Evolutionary conservation across 2,888 invertebrate genomes (phyloP).

Genomic region (Drosophila anceps): DNA sequence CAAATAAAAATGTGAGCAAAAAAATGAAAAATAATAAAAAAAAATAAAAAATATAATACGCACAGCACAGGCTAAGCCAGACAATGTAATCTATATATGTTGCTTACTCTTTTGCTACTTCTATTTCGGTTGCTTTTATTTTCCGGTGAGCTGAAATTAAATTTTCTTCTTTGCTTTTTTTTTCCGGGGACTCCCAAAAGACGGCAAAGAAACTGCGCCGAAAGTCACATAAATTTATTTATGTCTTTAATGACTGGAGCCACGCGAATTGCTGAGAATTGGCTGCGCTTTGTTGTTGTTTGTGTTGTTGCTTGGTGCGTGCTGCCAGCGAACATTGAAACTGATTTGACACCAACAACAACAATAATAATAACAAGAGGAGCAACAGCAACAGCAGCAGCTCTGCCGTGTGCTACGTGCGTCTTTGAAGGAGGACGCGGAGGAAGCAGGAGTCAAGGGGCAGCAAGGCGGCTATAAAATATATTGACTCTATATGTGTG

Average conservation of each 20-base stretch:
- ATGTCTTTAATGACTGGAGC: constrained; percentile 83
- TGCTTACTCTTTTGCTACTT: constrained; percentile 21
- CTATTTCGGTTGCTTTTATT: constrained; percentile 10
- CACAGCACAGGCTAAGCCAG: constrained; percentile 37
- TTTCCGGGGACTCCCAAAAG: constrained; percentile 26
- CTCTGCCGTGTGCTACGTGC: constrained; percentile 73
- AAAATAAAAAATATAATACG: constrained; percentile 45
- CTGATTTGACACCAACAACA: constrained; percentile 75
- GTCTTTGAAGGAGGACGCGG: constrained; percentile 60
- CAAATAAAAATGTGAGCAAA: constrained; percentile 39
- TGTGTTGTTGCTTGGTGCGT: constrained; percentile 44
- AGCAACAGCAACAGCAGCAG: constrained; percentile 25
- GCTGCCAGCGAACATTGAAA: constrained; percentile 72
- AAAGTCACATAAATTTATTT: constrained; percentile 83
- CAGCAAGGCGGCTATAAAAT: constrained; percentile 70
- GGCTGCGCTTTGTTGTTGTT: constrained; percentile 48
- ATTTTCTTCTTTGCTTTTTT: constrained; percentile 43
- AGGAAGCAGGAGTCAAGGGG: constrained; percentile 20
- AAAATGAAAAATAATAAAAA: constrained; percentile 34
- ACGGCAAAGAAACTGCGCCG: constrained; percentile 56
- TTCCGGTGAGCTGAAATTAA: constrained; percentile 52
- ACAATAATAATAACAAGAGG: constrained; percentile 29
- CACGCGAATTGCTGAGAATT: constrained; percentile 73
- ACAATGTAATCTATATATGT: constrained; percentile 59
- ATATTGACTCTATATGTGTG: constrained; percentile 68